Evolutionary conservation across 2,113 vertebrate genomes (phyloP), one percentile per base, ranked within the genome.

Genomic region (Erythrocercus mccallii): DNA sequence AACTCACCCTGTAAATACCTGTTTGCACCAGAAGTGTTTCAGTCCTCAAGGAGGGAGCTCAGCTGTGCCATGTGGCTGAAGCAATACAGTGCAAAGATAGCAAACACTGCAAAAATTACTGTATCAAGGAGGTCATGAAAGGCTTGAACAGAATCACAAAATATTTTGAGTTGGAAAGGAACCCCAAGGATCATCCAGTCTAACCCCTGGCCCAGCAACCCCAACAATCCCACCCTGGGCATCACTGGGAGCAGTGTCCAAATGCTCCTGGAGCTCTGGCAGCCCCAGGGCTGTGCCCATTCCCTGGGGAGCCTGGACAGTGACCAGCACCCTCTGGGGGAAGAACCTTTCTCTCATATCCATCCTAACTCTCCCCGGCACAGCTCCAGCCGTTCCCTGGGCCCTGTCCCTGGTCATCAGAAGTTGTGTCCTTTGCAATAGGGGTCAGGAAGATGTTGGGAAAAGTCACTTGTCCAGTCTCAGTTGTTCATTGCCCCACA

Each of bases 241-340:
- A 57, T 50, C 12, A 12, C 31, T 62, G 35, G 24, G 0, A 64
- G 40, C 2, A 3, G 15, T 51, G 50, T 51, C 50, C 27, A 51
- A 51, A 51, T 1, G 5, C 65, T 27, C 31, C 48, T 42, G 30
- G 17, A 64, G 42, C 57, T 71, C 15, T 40, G 60, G 50, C 61
- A 68, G 37, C 44, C 17, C 44, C 2, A 0, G 10, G 31, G 21
- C 51, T 0, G 1, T 24, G 44, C 2, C 31, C 30, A 42, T 48
- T 85, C 35, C 60, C 31, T 85, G 50, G 24, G 58, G 7, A 56
- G n/a, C 50, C 58, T 64, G 50, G 5, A 8, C 50, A 65, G 42
- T 74, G 82, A 19, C 45, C 50, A 48, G 35, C 30, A 58, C 42
- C 53, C 18, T 48, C 53, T 69, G 24, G 12, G 21, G 48, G n/a